Conservation (phyloP, 2,113 vertebrate genomes). For the Typhlomys cinereus region DNA sequence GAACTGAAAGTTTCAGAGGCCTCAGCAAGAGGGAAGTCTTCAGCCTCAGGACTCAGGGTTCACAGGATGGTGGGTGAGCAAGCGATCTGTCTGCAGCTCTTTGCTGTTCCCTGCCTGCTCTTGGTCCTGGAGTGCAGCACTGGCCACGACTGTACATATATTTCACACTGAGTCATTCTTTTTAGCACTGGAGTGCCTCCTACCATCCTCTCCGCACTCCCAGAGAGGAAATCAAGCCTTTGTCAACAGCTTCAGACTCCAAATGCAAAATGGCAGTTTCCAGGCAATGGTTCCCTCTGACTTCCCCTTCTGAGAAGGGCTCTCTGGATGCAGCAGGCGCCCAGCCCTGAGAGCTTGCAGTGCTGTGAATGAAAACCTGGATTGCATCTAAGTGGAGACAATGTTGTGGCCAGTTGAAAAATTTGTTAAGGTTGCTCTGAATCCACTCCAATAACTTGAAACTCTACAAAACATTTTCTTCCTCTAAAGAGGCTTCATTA, state of each 20-base stretch:
- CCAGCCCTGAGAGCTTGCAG: background rate
- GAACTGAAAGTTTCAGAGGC: conserved; percentile 37
- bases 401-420: background rate
- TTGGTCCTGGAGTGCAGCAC: background rate
- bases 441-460: background rate
- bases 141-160: conserved; percentile 26
- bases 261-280: conserved; percentile 17
- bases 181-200: background rate
- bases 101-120: background rate
- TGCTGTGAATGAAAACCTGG: background rate
- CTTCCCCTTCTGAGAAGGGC: background rate
- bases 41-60: background rate
- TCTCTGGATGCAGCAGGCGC: background rate
- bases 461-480: conserved; percentile 8
- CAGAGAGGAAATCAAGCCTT: conserved; percentile 33
- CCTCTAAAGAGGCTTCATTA: background rate
- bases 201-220: background rate
- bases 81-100: background rate
- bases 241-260: background rate
- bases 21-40: conserved; percentile 37
- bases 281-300: background rate
- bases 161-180: conserved; percentile 49
- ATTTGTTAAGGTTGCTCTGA: background rate
- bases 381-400: background rate
- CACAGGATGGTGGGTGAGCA: background rate